Evolutionary conservation across 2,888 invertebrate genomes (phyloP).

Genomic region (Lasioglossum morio): DNA sequence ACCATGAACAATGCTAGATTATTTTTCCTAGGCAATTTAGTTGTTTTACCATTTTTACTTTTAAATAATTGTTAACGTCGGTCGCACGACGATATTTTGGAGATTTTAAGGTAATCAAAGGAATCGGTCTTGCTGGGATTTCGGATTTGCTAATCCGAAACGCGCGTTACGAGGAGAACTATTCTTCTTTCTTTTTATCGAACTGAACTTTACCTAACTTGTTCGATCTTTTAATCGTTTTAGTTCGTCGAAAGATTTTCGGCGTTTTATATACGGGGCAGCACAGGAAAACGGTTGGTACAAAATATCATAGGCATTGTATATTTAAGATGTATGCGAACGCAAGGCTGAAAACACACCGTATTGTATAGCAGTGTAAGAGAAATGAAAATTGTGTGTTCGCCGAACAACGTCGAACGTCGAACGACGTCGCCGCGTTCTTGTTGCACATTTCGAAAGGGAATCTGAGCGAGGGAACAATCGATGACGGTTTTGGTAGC

Average conservation of each 20-base stretch:
- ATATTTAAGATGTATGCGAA: conserved; percentile 1
- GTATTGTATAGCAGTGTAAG: background rate
- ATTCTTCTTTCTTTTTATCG: conserved; percentile 17
- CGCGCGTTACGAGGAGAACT: conserved; percentile 26
- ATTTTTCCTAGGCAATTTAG: background rate
- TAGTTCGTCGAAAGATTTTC: conserved; percentile 7
- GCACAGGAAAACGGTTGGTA: background rate
- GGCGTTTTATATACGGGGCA: background rate
- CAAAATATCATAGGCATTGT: conserved; percentile 6
- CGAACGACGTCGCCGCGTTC: background rate
- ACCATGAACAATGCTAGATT: background rate
- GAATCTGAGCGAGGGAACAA: background rate
- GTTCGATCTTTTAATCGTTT: conserved; percentile 26
- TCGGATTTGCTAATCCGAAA: background rate
- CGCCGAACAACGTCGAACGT: background rate
- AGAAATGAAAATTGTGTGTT: background rate
- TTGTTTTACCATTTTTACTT: background rate
- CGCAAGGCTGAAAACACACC: background rate
- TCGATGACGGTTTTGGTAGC: background rate
- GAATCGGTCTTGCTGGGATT: background rate
- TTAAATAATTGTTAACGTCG: conserved; percentile 8
- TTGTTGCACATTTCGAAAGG: background rate
- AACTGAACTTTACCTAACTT: background rate
- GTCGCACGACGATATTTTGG: conserved; percentile 2
- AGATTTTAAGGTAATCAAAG: background rate